Base-by-base conservation (phyloP, 2,797 vertebrate species). In the Mormyrus hasselquistii region DNA sequence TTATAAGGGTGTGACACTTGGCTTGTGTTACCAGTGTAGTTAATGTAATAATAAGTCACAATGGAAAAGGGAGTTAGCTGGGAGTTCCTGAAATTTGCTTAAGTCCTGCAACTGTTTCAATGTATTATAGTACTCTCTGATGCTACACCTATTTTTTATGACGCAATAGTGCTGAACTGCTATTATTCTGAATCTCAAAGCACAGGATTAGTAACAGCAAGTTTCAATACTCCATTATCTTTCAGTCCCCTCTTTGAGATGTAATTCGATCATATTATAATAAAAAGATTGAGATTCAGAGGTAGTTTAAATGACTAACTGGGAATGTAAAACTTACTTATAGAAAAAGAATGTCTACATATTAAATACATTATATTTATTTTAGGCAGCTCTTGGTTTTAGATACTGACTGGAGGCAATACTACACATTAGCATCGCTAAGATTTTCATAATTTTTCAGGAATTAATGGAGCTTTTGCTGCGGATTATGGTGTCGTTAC, bases 401-500 rank as follows among this genome's bases (percentile, higher is more conserved):
- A 29, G 9, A 10, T 84, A 49, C 82, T 44, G 22, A 50, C 82
- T 50, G 82, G 47, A 22, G 82, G 82, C 4, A 84, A 22, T 25
- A n/a, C 82, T 50, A n/a, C 22, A 83, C 38, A 49, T 50, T 25
- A 4, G 47, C n/a, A 84, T 86, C n/a, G 85, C 52, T 87, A 65
- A 87, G 14, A n/a, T 65, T 62, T 44, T 87, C 9, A 49, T 49
- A 0, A 65, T 65, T 65, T 65, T 47, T 34, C 25, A 16, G 59
- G 57, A 52, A 87, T 91, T 91, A 92, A 90, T 89, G 91, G 93
- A 93, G 89, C 92, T 88, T 92, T 91, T 87, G 88, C 89, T 92
- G 93, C 92, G 93, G 92, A 93, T 93, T 91, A 92, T 89, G 93
- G 91, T 92, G 92, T 94, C 94, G 94, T 94, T 94, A 92, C 92